Percentiles rank a stretch among this genome's conserved stretches.
phyloP scores from a whole-genome alignment of 2,113 vertebrate genomes.

The Pteruthius melanotis region DNA sequence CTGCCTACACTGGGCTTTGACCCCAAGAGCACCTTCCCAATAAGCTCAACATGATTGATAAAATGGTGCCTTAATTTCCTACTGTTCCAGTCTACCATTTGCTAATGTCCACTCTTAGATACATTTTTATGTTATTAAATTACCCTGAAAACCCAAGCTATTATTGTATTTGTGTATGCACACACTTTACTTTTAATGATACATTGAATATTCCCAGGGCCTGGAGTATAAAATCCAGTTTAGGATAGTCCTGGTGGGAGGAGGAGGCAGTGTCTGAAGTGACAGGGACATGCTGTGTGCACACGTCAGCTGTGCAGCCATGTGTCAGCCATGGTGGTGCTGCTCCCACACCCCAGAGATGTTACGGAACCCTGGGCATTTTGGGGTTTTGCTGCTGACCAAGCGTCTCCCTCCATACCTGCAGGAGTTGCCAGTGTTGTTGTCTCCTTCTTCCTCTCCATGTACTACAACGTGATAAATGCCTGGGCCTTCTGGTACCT shows the following conservation, averaged over 20 bases:
- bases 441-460: slow-evolving; percentile 85
- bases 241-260: neutral
- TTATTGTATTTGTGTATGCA: neutral
- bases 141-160: neutral
- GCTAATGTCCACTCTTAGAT: neutral
- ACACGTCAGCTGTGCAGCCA: neutral
- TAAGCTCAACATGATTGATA: neutral
- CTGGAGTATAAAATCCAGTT: neutral
- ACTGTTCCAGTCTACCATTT: fast-evolving
- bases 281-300: too few species aligned
- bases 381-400: neutral
- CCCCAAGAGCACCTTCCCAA: neutral
- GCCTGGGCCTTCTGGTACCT: slow-evolving; percentile 98
- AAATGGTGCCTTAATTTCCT: neutral
- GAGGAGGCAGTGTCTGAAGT: neutral
- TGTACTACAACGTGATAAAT: slow-evolving; percentile 93
- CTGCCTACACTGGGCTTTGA: neutral
- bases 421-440: slow-evolving; percentile 87
- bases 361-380: fast-evolving
- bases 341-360: neutral
- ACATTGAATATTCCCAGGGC: neutral
- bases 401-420: neutral
- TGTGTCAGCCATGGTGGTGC: fast-evolving
- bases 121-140: neutral
- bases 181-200: neutral